Evolutionary conservation across 1,140 invertebrate species (phyloP).

Genomic region (Formica exsecta): DNA sequence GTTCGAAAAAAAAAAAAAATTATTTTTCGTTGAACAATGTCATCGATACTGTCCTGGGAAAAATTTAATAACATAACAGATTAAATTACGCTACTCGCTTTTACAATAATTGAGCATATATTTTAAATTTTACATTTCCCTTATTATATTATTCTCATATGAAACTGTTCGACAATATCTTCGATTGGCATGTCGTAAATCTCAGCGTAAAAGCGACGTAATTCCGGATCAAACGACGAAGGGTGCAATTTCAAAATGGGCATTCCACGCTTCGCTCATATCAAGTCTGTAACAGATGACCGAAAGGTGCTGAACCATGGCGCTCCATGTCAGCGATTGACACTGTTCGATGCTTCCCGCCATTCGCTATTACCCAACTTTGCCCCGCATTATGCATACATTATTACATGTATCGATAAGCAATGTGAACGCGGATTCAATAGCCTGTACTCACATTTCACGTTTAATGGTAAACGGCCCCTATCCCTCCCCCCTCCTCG

Average conservation of each 20-base stretch:
- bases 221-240: slow-evolving; percentile 32
- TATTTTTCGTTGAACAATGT: too few relatives aligned
- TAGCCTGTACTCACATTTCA: slow-evolving; percentile 56
- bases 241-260: slow-evolving; percentile 50
- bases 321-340: slow-evolving; percentile 56
- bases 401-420: slow-evolving; percentile 55
- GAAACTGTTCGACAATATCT: neutral
- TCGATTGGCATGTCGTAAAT: slow-evolving; percentile 20
- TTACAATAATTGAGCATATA: neutral
- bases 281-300: slow-evolving; percentile 48
- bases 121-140: neutral
- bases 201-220: slow-evolving; percentile 32
- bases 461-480: neutral
- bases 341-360: slow-evolving; percentile 60
- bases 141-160: neutral
- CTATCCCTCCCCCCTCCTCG: neutral
- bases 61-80: neutral
- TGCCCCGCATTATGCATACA: slow-evolving; percentile 22
- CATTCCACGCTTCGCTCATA: slow-evolving; percentile 37
- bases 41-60: neutral
- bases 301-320: slow-evolving; percentile 59
- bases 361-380: slow-evolving; percentile 49
- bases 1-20: too few relatives aligned
- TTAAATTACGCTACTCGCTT: neutral
- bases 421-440: slow-evolving; percentile 43